These are phyloP conservation scores for Amphibalanus amphitrite DNA, from an alignment of 1,140 invertebrate genomes.

Conservation along the genomic window DNA sequence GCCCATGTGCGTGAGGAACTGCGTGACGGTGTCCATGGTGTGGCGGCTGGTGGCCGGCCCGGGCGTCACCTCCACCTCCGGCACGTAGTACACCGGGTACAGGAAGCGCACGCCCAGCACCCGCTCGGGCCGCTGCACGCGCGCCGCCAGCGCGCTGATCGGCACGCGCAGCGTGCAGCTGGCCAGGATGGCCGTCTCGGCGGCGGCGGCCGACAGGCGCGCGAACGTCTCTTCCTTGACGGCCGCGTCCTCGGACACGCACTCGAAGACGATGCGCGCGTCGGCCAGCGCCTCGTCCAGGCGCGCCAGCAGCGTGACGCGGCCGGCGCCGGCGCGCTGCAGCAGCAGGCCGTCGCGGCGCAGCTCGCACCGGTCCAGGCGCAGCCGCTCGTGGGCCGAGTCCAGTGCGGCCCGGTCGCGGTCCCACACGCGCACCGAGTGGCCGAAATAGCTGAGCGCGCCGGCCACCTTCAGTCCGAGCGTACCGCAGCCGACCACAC, in stretches of 20 bases:
- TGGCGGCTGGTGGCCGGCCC: background rate
- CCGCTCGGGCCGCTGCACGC: background rate
- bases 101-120: background rate
- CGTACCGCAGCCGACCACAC: slow-evolving; percentile 30
- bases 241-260: slow-evolving; percentile 28
- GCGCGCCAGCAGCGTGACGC: slow-evolving; percentile 29
- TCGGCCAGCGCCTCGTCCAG: slow-evolving; percentile 31
- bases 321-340: slow-evolving; percentile 28
- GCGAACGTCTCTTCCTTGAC: slow-evolving; percentile 24
- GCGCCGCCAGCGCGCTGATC: background rate
- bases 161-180: background rate
- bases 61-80: background rate
- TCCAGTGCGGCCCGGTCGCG: slow-evolving; percentile 25
- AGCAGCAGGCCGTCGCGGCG: slow-evolving; percentile 27
- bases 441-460: slow-evolving; percentile 25
- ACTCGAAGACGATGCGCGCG: slow-evolving; percentile 32
- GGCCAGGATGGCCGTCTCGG: background rate
- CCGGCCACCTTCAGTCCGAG: slow-evolving; percentile 32
- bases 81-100: background rate
- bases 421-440: slow-evolving; percentile 30
- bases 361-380: slow-evolving; percentile 28
- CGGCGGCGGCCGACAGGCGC: background rate
- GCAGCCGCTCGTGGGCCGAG: slow-evolving; percentile 24
- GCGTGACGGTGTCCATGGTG: background rate
- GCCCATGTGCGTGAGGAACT: slow-evolving; percentile 30